A percentile compares a stretch with the other conserved stretches of the same genome.
Conservation (phyloP, 2,113 vertebrate genomes). For the Platycercus adscitus region DNA sequence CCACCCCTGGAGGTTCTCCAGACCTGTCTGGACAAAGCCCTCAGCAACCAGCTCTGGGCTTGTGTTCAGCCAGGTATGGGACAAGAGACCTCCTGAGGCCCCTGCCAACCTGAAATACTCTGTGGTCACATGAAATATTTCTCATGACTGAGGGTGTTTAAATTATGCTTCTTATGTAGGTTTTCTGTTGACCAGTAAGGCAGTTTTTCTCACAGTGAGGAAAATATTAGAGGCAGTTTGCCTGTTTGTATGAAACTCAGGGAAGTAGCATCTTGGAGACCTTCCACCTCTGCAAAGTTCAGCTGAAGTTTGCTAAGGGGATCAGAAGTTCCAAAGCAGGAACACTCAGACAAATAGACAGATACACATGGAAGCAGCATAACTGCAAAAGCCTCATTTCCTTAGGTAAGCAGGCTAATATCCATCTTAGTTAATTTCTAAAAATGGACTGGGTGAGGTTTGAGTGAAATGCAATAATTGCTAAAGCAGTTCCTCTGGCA, state of each 20-base stretch:
- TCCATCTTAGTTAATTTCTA: background rate
- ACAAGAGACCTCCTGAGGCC: fast-evolving
- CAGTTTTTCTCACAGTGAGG: background rate
- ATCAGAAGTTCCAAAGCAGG: background rate
- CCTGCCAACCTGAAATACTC: background rate
- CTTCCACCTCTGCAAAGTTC: background rate
- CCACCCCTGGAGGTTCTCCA: background rate
- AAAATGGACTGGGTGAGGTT: background rate
- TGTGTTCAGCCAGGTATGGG: background rate
- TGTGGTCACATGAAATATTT: background rate
- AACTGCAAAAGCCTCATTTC: background rate
- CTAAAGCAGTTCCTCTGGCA: background rate
- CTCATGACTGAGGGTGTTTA: background rate
- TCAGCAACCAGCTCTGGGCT: background rate
- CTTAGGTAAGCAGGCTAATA: background rate
- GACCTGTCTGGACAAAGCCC: background rate
- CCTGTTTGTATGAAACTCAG: background rate
- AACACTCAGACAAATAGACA: background rate
- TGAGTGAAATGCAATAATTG: background rate
- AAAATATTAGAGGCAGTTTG: background rate
- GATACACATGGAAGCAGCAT: fast-evolving
- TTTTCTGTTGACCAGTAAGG: background rate
- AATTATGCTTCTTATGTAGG: background rate
- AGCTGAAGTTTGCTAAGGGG: background rate
- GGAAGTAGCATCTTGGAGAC: background rate